Evolutionary conservation across 2,113 vertebrate genomes (phyloP).

Genomic region (Tragelaphus scriptus): DNA sequence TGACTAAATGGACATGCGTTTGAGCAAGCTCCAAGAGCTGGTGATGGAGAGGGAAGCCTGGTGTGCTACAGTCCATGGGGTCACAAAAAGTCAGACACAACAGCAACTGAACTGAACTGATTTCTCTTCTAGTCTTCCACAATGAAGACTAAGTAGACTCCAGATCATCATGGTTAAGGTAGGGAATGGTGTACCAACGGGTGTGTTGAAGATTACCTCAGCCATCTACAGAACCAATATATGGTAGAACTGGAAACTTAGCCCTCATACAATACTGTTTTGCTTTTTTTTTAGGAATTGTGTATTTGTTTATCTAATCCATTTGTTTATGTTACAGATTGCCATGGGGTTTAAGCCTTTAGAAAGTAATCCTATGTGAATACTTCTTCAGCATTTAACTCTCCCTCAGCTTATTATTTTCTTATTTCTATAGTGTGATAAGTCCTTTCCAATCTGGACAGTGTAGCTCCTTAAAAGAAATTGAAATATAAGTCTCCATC

Average conservation of each 20-base stretch:
- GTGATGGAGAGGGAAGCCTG: background rate
- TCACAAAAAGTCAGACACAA: background rate
- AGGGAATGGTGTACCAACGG: background rate
- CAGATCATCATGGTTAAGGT: too few relatives aligned
- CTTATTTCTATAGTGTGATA: background rate
- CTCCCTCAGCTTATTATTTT: background rate
- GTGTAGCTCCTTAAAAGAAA: background rate
- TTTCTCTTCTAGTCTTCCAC: too few relatives aligned
- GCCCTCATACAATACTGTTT: background rate
- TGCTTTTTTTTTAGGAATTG: background rate
- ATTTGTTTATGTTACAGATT: background rate
- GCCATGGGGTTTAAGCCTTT: background rate
- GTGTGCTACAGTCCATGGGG: background rate
- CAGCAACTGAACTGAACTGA: background rate
- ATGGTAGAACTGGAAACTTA: background rate
- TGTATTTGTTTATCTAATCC: background rate
- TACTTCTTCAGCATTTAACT: background rate
- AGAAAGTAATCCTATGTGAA: background rate
- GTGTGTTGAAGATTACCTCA: background rate
- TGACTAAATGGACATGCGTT: background rate
- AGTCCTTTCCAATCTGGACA: background rate
- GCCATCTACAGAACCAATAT: background rate
- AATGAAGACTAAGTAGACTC: too few relatives aligned
- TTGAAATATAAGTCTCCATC: background rate
- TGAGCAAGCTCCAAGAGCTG: background rate